Evolutionary conservation across 2,113 vertebrate species (phyloP), one percentile per base, ranked within the genome.

Genomic region (Diphyllodes magnificus): DNA sequence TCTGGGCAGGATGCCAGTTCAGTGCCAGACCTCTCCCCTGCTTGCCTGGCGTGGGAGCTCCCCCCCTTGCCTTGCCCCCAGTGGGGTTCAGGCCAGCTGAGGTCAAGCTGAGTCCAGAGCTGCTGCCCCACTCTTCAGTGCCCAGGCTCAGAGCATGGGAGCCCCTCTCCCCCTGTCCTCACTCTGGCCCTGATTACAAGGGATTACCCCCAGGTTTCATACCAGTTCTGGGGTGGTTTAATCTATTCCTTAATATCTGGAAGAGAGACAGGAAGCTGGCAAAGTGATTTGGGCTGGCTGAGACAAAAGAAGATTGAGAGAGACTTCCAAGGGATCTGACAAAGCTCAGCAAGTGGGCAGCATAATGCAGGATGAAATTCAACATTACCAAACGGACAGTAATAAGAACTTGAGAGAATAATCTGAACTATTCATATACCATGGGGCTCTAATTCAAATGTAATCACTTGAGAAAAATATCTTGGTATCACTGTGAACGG

Each of bases 291-390:
- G 75, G 73, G 45, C 79, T 95, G 80, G 65, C 94, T 72, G 76
- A 93, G 92, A 92, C 86, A 81, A 94, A 96, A 97, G 93, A 96
- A 95, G 93, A 96, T 96, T 96, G 95, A 83, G 49, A 92, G 64
- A 94, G 90, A 95, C 88, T 96, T 97, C 95, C 73, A 75, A 93
- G 69, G 88, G 95, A 96, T 97, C 95, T 88, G 77, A 96, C 72
- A 94, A 93, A 94, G 90, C 93, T 90, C 11, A 17, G 93, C 85
- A 93, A 97, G 93, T 86, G 57, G 90, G 82, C 93, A 96, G 93
- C 86, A 24, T 70, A 89, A 89, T 44, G 70, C 71, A 80, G 82
- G 80, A 96, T 95, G 95, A 97, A 96, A 95, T 69, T 61, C 90
- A 75, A 60, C 92, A 31, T 90, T 45, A 88, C 90, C 85, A 83